Evolutionary conservation across 2,797 vertebrate species (phyloP), one percentile per base, ranked within the genome.

Genomic region (Epinephelus awoara): DNA sequence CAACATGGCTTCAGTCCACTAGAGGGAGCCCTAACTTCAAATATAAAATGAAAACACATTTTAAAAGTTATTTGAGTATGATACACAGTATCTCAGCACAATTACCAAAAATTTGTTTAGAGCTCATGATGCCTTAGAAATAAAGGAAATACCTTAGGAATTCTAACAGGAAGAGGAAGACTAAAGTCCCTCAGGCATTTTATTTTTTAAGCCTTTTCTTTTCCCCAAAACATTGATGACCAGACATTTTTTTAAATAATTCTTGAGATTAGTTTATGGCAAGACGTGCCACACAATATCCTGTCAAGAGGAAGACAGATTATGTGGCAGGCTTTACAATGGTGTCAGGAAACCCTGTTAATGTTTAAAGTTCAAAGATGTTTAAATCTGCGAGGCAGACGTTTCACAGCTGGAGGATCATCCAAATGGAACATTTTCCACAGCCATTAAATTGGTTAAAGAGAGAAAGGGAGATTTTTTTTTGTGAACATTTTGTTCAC

Each of bases 381-480:
- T 85, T 76, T 80, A 75, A 76, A 77, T 83, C 23, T 88, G 82
- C 34, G n/a, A 52, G 50, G 34, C 86, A 88, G 81, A 88, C 61
- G 52, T 34, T 51, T 67, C 67, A 52, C 83, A 86, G 80, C 72
- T 85, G 90, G 75, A 63, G 14, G 64, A 65, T 76, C 50, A 54
- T 66, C 57, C 64, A 57, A 40, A 46, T 61, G 64, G 54, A 88
- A 72, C 56, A 27, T 54, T 77, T 76, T 87, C 74, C 65, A 56
- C 21, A 40, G 25, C 17, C 18, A 23, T 47, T 29, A 42, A 42
- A 57, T 73, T 57, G 68, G 29, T 18, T 61, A 27, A 44, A 40
- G 25, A 42, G 29, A 23, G n/a, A 34, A 1, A 57, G 18, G 46
- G 25, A 23, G 59, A 55, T 7, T 3, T 10, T 42, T 42, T 10